Conservation (phyloP, 2,888 invertebrate species). For the Cephus sareptanus region DNA sequence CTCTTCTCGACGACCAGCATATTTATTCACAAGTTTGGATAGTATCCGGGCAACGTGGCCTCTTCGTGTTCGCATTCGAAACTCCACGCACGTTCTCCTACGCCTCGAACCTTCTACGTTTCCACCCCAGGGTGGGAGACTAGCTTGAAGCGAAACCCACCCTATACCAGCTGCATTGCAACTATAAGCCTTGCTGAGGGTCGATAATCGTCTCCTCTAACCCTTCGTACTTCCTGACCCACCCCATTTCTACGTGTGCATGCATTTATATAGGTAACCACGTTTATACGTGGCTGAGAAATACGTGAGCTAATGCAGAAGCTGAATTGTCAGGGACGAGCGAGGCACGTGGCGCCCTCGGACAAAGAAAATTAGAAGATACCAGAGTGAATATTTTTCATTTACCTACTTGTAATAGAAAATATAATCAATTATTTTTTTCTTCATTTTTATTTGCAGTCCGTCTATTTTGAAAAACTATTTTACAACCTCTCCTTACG, state of each 20-base stretch:
- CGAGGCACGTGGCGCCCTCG: constrained; percentile 42
- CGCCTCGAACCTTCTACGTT: background rate
- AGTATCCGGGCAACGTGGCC: constrained; percentile 17
- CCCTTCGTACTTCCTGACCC: background rate
- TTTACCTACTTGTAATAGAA: background rate
- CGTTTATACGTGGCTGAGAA: background rate
- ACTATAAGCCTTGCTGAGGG: constrained; percentile 33
- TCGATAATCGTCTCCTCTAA: constrained; percentile 36
- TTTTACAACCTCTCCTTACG: background rate
- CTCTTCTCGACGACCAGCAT: background rate
- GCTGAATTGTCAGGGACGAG: background rate
- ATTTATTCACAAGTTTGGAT: constrained; percentile 19
- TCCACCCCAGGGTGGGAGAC: background rate
- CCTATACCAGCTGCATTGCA: constrained; percentile 38
- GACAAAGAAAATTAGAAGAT: constrained; percentile 28
- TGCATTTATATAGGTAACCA: background rate
- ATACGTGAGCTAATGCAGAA: background rate
- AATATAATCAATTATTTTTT: background rate
- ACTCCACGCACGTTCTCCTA: background rate
- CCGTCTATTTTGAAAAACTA: background rate
- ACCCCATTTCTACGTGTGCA: constrained; percentile 1
- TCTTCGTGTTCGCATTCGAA: background rate
- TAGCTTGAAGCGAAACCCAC: background rate
- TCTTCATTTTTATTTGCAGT: background rate
- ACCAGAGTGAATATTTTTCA: background rate